These are phyloP conservation scores for Caenorhabditis sinica DNA, from an alignment of 2,888 invertebrate species.

Conservation along the genomic window DNA sequence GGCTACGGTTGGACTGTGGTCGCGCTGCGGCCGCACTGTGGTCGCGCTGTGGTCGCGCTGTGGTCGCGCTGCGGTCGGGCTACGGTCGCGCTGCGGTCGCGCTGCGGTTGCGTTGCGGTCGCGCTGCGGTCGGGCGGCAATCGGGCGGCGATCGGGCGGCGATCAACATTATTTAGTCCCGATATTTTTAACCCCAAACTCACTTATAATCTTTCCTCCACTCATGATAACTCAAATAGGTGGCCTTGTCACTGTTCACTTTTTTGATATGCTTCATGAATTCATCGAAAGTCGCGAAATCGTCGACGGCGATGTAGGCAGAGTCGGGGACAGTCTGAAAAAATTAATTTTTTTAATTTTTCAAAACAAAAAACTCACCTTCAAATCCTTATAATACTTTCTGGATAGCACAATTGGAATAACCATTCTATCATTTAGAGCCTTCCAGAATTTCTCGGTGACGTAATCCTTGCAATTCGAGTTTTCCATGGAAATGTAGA, in stretches of 20 bases:
- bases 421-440: conserved; percentile 64
- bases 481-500: conserved; percentile 77
- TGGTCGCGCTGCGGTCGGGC: too few relatives aligned
- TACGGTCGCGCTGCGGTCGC: too few relatives aligned
- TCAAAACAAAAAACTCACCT: conserved; percentile 22
- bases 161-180: too few relatives aligned
- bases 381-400: conserved; percentile 69
- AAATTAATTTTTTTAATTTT: background rate
- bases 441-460: conserved; percentile 76
- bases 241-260: conserved; percentile 60
- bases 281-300: conserved; percentile 63
- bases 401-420: conserved; percentile 71
- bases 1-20: too few relatives aligned
- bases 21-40: too few relatives aligned
- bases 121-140: too few relatives aligned
- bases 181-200: background rate
- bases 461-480: conserved; percentile 76
- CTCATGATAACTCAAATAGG: conserved; percentile 69
- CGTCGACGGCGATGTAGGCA: conserved; percentile 71
- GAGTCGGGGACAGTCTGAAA: conserved; percentile 67
- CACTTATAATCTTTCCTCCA: conserved; percentile 72
- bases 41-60: too few relatives aligned
- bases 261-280: conserved; percentile 61
- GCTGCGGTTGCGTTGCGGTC: too few relatives aligned
- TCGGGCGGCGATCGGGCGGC: too few relatives aligned